A percentile compares a stretch with the other conserved stretches of the same genome.
These are phyloP conservation scores for Pituophis catenifer DNA, from an alignment of 2,113 vertebrate genomes.

Conservation along the genomic window DNA sequence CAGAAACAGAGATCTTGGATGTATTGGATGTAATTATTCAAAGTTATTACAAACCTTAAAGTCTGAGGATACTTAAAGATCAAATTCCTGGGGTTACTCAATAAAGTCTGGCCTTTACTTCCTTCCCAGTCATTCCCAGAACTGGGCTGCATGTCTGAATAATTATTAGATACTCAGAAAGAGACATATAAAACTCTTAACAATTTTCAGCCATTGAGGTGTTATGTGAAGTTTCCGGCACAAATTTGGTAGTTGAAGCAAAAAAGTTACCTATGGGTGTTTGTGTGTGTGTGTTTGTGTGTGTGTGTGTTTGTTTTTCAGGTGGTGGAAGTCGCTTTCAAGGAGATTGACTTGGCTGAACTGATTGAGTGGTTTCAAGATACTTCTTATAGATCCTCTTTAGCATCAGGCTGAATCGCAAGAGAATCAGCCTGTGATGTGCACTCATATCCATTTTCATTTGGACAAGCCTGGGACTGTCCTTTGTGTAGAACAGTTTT, in stretches of 20 bases:
- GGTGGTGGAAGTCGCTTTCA: neutral
- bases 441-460: neutral
- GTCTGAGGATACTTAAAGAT: neutral
- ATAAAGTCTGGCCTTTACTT: neutral
- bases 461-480: neutral
- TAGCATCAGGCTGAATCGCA: neutral
- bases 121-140: neutral
- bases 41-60: neutral
- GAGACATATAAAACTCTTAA: no score
- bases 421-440: neutral
- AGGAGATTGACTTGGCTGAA: neutral
- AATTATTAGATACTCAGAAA: no score
- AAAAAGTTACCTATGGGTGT: neutral
- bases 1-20: neutral
- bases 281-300: neutral
- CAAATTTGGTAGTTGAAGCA: neutral
- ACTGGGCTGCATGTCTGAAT: neutral
- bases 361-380: neutral
- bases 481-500: neutral
- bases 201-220: neutral
- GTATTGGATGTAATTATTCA: neutral
- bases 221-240: neutral
- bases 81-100: neutral
- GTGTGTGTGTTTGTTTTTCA: neutral
- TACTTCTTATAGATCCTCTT: neutral